Evolutionary conservation across 2,113 vertebrate genomes (phyloP).

Genomic region (Rhinolophus sinicus): DNA sequence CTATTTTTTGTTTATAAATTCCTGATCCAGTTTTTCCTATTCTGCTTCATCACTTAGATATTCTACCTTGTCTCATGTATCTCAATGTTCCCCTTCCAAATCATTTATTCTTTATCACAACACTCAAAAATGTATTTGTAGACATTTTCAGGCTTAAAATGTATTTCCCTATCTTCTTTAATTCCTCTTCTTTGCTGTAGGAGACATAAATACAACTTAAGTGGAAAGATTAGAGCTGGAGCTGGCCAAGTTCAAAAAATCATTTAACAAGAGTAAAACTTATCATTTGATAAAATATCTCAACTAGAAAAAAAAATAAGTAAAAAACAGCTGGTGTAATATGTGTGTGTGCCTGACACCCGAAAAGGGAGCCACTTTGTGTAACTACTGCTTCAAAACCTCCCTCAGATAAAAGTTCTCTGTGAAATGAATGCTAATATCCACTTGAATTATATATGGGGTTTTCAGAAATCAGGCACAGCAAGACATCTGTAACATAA

Average conservation of each 20-base stretch:
- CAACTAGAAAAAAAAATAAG: background rate
- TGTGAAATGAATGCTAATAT: background rate
- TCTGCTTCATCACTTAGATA: background rate
- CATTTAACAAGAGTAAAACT: background rate
- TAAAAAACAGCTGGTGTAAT: background rate
- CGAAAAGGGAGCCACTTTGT: background rate
- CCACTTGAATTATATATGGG: background rate
- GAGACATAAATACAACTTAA: background rate
- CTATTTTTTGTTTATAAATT: background rate
- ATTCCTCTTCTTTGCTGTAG: background rate
- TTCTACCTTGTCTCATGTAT: background rate
- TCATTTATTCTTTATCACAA: background rate
- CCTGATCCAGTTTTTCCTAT: background rate
- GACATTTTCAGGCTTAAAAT: background rate
- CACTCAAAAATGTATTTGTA: background rate
- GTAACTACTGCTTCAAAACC: background rate
- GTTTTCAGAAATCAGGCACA: constrained; percentile 26
- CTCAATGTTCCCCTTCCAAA: background rate
- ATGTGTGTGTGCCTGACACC: background rate
- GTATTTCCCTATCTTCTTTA: background rate
- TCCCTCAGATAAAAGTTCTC: background rate
- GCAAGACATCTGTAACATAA: background rate
- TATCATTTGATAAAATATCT: background rate
- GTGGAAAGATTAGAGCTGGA: background rate
- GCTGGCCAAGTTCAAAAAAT: background rate